Evolutionary conservation across 1,140 invertebrate species (phyloP).

Genomic region (Rhynchophorus ferrugineus): DNA sequence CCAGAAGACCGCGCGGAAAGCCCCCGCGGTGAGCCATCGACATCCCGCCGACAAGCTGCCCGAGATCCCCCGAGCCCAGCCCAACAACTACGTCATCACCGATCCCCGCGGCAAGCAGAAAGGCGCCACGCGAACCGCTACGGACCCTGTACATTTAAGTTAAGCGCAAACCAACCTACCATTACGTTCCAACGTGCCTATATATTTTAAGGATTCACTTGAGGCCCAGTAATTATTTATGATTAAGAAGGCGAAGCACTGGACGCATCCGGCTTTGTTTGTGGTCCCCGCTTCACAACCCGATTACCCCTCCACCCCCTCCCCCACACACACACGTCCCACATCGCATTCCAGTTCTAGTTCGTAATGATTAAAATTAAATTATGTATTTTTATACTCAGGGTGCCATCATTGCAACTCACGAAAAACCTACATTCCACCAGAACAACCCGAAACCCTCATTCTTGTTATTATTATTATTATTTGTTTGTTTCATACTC

Average conservation of each 20-base stretch:
- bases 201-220: neutral
- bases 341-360: conserved; percentile 26
- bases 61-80: conserved; percentile 38
- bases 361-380: conserved; percentile 18
- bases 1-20: conserved; percentile 49
- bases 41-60: conserved; percentile 53
- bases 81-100: conserved; percentile 41
- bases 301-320: no score
- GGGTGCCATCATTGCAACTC: conserved; percentile 37
- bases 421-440: conserved; percentile 3
- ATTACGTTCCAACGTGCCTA: neutral
- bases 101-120: neutral
- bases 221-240: conserved; percentile 2
- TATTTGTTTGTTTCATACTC: neutral
- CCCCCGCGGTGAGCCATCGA: conserved; percentile 47
- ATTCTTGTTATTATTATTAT: neutral
- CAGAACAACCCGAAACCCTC: neutral
- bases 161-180: neutral
- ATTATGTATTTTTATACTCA: conserved; percentile 32
- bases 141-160: neutral
- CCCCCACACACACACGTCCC: no score
- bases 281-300: no score
- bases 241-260: no score
- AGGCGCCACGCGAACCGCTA: conserved; percentile 36
- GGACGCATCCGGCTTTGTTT: no score